These are phyloP conservation scores for Alcis repandata DNA, from an alignment of 2,888 invertebrate species.

Conservation along the genomic window DNA sequence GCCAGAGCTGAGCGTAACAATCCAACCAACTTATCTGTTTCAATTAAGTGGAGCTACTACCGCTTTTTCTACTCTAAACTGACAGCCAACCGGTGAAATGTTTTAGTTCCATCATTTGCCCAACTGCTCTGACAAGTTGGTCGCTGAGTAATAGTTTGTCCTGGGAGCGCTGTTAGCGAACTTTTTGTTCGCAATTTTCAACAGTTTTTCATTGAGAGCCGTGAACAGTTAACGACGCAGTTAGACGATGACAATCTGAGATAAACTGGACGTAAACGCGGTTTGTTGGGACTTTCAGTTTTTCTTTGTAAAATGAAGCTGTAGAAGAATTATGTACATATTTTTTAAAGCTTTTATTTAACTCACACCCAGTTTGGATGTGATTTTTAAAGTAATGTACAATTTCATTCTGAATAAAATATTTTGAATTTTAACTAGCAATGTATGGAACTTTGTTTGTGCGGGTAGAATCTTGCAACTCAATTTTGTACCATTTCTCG, in stretches of 20 bases:
- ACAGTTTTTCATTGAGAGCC: conserved; percentile 6
- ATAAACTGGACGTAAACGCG: background rate
- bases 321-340: too few species aligned
- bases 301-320: background rate
- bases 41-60: background rate
- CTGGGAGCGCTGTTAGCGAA: conserved; percentile 14
- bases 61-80: background rate
- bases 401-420: too few species aligned
- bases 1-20: conserved; percentile 10
- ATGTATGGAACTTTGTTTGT: too few species aligned
- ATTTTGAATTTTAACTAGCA: too few species aligned
- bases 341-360: too few species aligned
- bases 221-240: conserved; percentile 8
- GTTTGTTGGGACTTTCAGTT: background rate
- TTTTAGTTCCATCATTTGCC: background rate
- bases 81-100: background rate
- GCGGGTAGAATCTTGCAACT: too few species aligned
- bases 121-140: background rate
- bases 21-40: background rate
- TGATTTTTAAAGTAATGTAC: too few species aligned
- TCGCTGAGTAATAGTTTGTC: background rate
- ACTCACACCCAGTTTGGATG: too few species aligned
- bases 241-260: background rate
- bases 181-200: conserved; percentile 23
- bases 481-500: too few species aligned